Evolutionary conservation across 1,140 invertebrate species (phyloP), one percentile per base, ranked within the genome.

Genomic region (Drosophila pectinifera): DNA sequence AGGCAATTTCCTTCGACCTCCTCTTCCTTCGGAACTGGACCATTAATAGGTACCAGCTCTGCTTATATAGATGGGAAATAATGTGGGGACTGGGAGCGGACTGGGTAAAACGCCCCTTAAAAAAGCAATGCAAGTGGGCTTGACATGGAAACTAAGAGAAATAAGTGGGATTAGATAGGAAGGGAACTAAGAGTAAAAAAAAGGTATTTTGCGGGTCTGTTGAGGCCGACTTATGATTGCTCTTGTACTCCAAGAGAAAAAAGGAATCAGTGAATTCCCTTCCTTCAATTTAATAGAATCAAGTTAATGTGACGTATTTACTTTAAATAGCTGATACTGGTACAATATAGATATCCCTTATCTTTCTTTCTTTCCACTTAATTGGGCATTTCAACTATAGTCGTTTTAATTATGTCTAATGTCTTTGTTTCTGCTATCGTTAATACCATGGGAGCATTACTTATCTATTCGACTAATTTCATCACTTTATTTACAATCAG

Each of bases 51-150:
- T 14, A 57, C 24, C 2, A 16, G 34, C 22, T 22, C n/a, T 11
- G 11, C 11, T 43, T 26, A 43, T 24, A n/a, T 5, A 22, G 7
- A 24, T 18, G 20, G 11, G 11, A 38, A 36, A 24, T n/a, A 28
- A 4, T 20, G 14, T 5, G 16, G 4, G 6, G n/a, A n/a, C 26
- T 8, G 14, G 10, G 22, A n/a, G n/a, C n/a, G 10, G 22, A 22
- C 5, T 39, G 14, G 7, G 20, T 31, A 41, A 43, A 38, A 70
- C 39, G 67, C 48, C 64, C 64, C 20, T 55, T 46, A 31, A 39
- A 68, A 41, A n/a, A 18, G 24, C 34, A 63, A 24, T 18, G 41
- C 28, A 45, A 39, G 22, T 18, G 24, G 36, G 59, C 14, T 39
- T 28, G 11, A 48, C 42, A 41, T 39, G 34, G 5, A 48, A 63